These are phyloP conservation scores for Mobula hypostoma DNA, from an alignment of 2,113 vertebrate genomes.

Conservation along the genomic window DNA sequence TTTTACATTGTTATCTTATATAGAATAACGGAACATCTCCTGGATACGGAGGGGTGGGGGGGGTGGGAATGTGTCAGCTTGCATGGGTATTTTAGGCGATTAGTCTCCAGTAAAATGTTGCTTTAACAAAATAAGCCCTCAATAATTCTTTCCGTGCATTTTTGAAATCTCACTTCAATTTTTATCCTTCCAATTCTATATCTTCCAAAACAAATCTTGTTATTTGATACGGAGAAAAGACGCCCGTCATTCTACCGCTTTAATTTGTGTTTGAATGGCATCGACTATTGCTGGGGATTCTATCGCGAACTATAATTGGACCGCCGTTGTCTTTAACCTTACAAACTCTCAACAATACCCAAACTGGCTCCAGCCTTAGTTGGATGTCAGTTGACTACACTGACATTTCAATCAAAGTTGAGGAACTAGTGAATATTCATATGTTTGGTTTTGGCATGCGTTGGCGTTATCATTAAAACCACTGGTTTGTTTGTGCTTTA, in stretches of 20 bases:
- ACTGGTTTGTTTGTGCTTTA: background rate
- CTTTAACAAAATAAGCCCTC: background rate
- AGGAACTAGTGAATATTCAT: background rate
- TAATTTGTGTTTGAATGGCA: background rate
- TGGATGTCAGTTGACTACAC: background rate
- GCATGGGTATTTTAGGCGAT: no score
- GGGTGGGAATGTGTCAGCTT: background rate
- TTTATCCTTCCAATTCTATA: background rate
- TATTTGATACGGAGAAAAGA: background rate
- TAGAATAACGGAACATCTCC: background rate
- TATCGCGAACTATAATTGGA: conserved; percentile 7
- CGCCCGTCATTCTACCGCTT: background rate
- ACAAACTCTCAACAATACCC: background rate
- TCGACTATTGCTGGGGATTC: background rate
- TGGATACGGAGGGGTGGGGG: no score
- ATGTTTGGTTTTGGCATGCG: background rate
- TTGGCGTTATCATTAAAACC: background rate
- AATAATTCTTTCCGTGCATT: background rate
- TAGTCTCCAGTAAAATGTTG: background rate
- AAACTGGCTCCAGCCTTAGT: background rate
- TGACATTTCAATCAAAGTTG: conserved; percentile 20
- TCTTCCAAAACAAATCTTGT: background rate
- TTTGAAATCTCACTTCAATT: background rate
- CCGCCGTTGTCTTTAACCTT: background rate
- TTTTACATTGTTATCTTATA: no score